Base-by-base conservation (phyloP, 2,888 invertebrate genomes). In the Antheraea assamensis region DNA sequence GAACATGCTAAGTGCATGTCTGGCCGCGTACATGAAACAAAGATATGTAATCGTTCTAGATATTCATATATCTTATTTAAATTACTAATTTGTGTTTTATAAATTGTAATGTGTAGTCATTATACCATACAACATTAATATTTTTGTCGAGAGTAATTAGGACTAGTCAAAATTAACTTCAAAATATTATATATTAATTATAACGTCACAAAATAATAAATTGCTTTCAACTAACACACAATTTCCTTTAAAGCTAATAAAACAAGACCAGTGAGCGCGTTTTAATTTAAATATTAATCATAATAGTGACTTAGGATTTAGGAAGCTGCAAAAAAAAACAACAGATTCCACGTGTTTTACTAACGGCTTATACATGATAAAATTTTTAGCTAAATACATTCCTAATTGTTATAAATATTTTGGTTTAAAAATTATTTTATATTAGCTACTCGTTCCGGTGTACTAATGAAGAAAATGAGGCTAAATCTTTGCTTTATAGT, bases 1-100 rank as follows among this genome's bases (percentile, higher is more conserved):
- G 91, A 88, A 88, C 92, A 91, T 88, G 91, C 90, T 92, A 91
- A 93, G 91, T 92, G 92, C 91, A 89, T 87, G 92, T 92, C 92
- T 92, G 90, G 88, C 90, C 84, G 75, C 76, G 78, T 82, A 74
- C 74, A 76, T 66, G 71, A 30, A 64, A 30, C 71, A 71, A 15
- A 17, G 64, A 71, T 66, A 8, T 52, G 7, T 31, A 74, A 49
- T 21, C 52, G 24, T n/a, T 47, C 77, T 84, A 75, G 85, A 86
- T 83, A 78, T 77, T 15, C 30, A 8, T 10, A 42, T 42, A 30
- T 27, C 27, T 64, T 17, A 30, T 30, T 64, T 30, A 17, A 27
- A 27, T 64, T 30, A 7, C 21, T 21, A 52, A 5, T 19, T 52
- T 52, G 0, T 21, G 21, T 4, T 5, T 52, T 19, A 5, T n/a